These are phyloP conservation scores for Bubalus kerabau DNA, from an alignment of 2,113 vertebrate genomes.

Conservation along the genomic window DNA sequence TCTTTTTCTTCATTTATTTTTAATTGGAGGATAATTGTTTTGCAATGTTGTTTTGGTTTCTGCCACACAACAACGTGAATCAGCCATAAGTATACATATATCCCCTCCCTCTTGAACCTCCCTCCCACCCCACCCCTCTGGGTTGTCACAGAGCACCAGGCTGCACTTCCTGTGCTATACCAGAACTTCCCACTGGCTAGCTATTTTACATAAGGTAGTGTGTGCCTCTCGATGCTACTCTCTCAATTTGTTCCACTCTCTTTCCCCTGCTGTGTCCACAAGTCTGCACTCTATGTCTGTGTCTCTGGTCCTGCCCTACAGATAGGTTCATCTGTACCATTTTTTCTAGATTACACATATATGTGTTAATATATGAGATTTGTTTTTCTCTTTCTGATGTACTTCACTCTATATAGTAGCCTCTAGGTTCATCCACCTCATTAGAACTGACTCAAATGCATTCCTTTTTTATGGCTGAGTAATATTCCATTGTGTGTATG, in stretches of 20 bases:
- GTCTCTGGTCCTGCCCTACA: neutral
- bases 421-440: neutral
- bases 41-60: neutral
- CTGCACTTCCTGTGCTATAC: neutral
- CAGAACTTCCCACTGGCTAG: neutral
- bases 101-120: neutral
- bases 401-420: neutral
- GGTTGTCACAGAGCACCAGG: neutral
- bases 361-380: neutral
- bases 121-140: too few relatives aligned
- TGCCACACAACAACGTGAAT: neutral
- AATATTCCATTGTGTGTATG: neutral
- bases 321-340: neutral
- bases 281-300: neutral
- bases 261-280: neutral
- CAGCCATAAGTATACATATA: neutral
- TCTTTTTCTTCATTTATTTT: neutral
- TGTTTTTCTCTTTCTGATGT: neutral
- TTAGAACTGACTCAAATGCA: neutral
- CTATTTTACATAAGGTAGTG: fast-evolving
- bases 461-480: neutral
- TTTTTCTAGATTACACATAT: neutral
- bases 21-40: neutral
- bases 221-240: neutral
- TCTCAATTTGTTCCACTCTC: neutral